phyloP scores from a whole-genome alignment of 2,113 vertebrate species.

The Cyanistes caeruleus region DNA sequence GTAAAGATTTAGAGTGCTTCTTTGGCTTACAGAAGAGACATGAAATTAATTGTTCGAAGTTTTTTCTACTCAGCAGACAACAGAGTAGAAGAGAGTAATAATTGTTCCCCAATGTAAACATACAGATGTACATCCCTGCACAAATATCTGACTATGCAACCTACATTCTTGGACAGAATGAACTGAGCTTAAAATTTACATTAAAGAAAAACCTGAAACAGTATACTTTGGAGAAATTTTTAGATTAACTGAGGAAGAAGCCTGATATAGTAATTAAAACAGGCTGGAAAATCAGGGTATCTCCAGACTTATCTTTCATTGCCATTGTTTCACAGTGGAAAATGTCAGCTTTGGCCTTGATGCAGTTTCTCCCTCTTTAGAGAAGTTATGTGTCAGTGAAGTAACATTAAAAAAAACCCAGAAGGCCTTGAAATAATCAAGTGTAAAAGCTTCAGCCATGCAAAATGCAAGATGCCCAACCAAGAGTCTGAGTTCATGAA shows the following conservation, averaged over 20 bases:
- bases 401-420: not conserved
- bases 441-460: not conserved
- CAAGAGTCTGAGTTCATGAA: not conserved
- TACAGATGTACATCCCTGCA: not conserved
- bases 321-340: not conserved
- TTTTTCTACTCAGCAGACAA: conserved; percentile 21
- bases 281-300: not conserved
- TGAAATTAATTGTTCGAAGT: conserved; percentile 51
- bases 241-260: not conserved
- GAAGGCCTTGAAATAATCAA: not conserved
- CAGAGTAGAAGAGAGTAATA: not conserved
- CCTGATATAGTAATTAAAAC: not conserved
- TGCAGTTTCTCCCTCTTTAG: not conserved
- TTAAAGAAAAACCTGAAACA: not conserved
- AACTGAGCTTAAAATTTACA: not conserved
- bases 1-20: conserved; percentile 56
- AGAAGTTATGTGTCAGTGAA: not conserved
- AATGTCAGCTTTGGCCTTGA: not conserved
- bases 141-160: not conserved
- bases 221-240: not conserved
- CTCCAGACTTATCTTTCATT: not conserved
- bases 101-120: not conserved
- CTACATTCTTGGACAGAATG: not conserved
- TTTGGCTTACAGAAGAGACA: conserved; percentile 48
- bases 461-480: not conserved